Conservation (phyloP, 2,888 invertebrate species). For the Polydrusus tereticollis region DNA sequence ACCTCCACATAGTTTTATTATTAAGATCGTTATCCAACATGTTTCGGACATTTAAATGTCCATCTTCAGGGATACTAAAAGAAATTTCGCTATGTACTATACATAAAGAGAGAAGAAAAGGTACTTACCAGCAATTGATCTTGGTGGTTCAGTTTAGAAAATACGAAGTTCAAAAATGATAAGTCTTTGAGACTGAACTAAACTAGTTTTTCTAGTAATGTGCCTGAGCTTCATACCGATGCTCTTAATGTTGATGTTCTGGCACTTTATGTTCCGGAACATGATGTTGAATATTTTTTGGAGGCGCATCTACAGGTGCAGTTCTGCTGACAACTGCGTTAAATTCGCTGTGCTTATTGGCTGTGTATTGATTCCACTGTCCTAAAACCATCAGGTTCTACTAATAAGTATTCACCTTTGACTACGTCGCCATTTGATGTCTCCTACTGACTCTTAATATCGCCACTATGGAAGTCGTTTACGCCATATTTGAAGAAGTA, state of each 20-base stretch:
- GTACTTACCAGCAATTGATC: too few species aligned
- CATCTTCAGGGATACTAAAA: too few species aligned
- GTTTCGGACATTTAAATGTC: too few species aligned
- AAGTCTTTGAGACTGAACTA: too few species aligned
- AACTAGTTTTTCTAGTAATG: constrained; percentile 1
- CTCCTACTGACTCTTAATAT: constrained; percentile 64
- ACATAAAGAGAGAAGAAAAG: too few species aligned
- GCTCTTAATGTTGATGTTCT: neutral
- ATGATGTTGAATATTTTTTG: too few species aligned
- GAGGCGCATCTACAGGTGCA: constrained; percentile 48
- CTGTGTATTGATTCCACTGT: constrained; percentile 65
- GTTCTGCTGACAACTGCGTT: constrained; percentile 63
- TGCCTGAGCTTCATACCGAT: constrained; percentile 19
- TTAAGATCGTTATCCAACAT: too few species aligned
- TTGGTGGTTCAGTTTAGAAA: too few species aligned
- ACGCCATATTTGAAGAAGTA: constrained; percentile 65
- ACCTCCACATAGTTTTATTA: too few species aligned
- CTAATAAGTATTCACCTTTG: constrained; percentile 64
- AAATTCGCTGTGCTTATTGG: constrained; percentile 65
- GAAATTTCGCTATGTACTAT: too few species aligned
- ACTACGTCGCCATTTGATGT: constrained; percentile 64
- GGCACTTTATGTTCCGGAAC: neutral
- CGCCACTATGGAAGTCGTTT: constrained; percentile 64
- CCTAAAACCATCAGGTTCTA: constrained; percentile 66
- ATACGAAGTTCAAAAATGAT: too few species aligned